These are phyloP conservation scores for Leptarthrus brevirostris DNA, from an alignment of 2,888 invertebrate genomes.

Conservation along the genomic window DNA sequence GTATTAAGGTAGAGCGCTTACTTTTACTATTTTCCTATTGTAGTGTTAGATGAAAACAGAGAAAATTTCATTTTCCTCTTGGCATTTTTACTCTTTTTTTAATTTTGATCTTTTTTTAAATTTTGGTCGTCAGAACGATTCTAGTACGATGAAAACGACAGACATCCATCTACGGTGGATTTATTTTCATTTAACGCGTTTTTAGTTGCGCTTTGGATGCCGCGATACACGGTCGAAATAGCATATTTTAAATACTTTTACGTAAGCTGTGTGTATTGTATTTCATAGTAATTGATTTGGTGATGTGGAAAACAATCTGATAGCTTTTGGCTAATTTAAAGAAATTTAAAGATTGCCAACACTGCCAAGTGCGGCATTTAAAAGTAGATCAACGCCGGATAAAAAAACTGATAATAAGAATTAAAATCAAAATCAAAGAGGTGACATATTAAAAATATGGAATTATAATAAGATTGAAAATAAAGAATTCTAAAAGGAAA, in stretches of 20 bases:
- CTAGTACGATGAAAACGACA: constrained; percentile 40
- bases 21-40: constrained; percentile 39
- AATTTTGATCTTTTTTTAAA: constrained; percentile 39
- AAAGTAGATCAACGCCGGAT: too few relatives aligned
- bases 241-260: not conserved
- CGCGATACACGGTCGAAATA: constrained; percentile 61
- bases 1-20: constrained; percentile 10
- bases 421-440: too few relatives aligned
- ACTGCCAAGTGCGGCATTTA: too few relatives aligned
- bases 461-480: too few relatives aligned
- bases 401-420: too few relatives aligned
- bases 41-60: constrained; percentile 48
- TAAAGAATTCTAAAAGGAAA: too few relatives aligned
- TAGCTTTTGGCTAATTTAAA: too few relatives aligned
- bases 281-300: too few relatives aligned
- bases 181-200: constrained; percentile 58
- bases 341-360: too few relatives aligned
- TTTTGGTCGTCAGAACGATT: constrained; percentile 13
- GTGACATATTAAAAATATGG: too few relatives aligned
- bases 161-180: constrained; percentile 67
- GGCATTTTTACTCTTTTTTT: constrained; percentile 6
- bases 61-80: constrained; percentile 30
- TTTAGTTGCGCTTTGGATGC: constrained; percentile 68
- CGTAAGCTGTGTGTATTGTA: not conserved
- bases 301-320: too few relatives aligned